Percentiles rank a stretch among this genome's conserved stretches.
These are phyloP conservation scores for Dromiciops gliroides DNA, from an alignment of 2,113 vertebrate species.

Conservation along the genomic window DNA sequence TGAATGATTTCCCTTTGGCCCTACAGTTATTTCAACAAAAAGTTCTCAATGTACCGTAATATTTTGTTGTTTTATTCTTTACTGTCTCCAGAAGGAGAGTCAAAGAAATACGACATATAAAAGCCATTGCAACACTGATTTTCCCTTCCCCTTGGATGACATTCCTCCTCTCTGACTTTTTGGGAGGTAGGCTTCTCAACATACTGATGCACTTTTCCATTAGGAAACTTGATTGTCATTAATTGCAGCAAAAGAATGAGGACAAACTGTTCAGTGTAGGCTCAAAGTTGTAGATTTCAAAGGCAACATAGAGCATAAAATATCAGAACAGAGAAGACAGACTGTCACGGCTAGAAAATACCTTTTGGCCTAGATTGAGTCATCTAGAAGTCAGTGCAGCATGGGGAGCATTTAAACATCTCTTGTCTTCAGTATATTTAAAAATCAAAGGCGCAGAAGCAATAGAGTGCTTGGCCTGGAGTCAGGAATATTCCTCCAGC, in stretches of 20 bases:
- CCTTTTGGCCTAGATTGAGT: not conserved
- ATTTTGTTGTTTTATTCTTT: not conserved
- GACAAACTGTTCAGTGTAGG: not conserved
- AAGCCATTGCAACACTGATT: not conserved
- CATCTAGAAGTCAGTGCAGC: not conserved
- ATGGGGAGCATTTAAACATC: not conserved
- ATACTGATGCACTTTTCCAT: not conserved
- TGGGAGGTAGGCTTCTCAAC: not conserved
- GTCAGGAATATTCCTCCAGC: not conserved
- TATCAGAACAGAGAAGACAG: not conserved
- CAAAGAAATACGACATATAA: not conserved
- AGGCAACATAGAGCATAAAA: not conserved
- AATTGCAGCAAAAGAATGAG: not conserved
- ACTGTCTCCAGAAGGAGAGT: not conserved
- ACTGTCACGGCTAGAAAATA: not conserved
- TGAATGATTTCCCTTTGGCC: not conserved
- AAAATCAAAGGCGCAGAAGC: not conserved
- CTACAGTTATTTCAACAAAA: not conserved
- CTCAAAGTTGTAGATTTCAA: not conserved
- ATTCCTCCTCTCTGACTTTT: not conserved
- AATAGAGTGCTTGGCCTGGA: not conserved
- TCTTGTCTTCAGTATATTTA: not conserved
- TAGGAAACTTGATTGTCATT: not conserved
- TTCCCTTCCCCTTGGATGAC: not conserved
- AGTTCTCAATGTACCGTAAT: not conserved